Base-by-base conservation (phyloP, 2,888 invertebrate species). In the Eilema griseolum region DNA sequence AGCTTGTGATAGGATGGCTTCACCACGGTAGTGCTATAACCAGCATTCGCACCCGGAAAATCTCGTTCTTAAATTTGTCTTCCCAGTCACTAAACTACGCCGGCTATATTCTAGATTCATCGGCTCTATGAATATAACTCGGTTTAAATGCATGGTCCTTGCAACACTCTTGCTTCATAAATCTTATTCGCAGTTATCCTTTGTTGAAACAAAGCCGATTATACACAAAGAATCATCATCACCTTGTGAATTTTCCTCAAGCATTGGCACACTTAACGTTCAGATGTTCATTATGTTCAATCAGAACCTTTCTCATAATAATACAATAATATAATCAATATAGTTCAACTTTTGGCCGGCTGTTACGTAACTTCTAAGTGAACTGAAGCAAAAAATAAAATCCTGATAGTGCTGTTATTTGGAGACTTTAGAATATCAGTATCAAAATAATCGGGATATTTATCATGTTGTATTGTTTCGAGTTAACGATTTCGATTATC, bases 111-210 rank as follows among this genome's bases (percentile, higher is more conserved):
- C 8, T 20, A 52, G 46, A 5, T 46, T 46, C 5, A 20, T 46
- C 20, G 20, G 20, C 46, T 20, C 46, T 46, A 46, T 46, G 46
- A 46, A 46, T 46, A 20, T 31, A 31, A 31, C 20, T 20, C 23
- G 2, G 12, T 57, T 57, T 3, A 10, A 56, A 24, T 57, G 24
- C 23, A 33, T 56, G 23, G 66, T 66, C 37, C 59, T 59, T 61
- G n/a, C 26, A 46, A 60, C 41, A 67, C 26, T 24, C 20, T 60
- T 26, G 28, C 28, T 28, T 41, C 59, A 66, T 60, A 66, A 41
- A 60, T 66, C 37, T 60, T 41, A 67, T 41, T 66, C 28, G 46
- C 26, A 26, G 41, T 26, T 41, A 60, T 46, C 66, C 60, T 60
- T 46, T 12, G 12, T 37, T 41, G 20, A 26, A 41, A 16, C 37